Conservation (phyloP, 2,113 vertebrate genomes). For the Gobio gobio region DNA sequence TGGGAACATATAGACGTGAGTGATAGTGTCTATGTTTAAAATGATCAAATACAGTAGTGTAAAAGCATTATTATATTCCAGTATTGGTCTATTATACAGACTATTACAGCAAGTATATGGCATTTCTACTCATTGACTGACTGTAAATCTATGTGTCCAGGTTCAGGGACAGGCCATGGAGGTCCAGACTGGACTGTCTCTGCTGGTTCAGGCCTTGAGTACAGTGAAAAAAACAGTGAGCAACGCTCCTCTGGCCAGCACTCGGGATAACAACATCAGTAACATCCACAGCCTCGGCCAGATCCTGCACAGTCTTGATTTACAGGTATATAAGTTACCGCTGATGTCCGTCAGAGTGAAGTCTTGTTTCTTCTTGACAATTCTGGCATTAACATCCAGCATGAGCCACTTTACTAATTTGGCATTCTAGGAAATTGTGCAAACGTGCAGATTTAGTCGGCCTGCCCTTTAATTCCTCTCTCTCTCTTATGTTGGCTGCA, state of each 20-base stretch:
- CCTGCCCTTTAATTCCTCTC: background rate
- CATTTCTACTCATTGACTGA: background rate
- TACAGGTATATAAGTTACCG: constrained; percentile 40
- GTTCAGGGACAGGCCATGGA: constrained; percentile 43
- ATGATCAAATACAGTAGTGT: background rate
- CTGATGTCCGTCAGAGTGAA: background rate
- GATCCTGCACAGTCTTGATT: constrained; percentile 50
- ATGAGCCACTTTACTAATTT: background rate
- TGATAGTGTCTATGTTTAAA: background rate
- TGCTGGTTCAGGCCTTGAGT: constrained; percentile 36
- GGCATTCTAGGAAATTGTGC: constrained; percentile 23
- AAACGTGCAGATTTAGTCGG: background rate
- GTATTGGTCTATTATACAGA: background rate
- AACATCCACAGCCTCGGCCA: constrained; percentile 51
- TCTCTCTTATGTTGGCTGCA: background rate
- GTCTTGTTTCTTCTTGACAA: background rate
- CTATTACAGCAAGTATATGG: background rate
- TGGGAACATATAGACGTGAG: constrained; percentile 53
- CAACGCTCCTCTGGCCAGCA: background rate
- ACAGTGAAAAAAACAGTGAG: constrained; percentile 18
- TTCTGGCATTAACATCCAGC: background rate
- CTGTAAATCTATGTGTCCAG: background rate
- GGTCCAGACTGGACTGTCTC: constrained; percentile 42
- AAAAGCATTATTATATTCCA: background rate
- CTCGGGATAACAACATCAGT: constrained; percentile 46